These are phyloP conservation scores for Zosterops pallidus DNA, from an alignment of 2,113 vertebrate species.

Conservation along the genomic window DNA sequence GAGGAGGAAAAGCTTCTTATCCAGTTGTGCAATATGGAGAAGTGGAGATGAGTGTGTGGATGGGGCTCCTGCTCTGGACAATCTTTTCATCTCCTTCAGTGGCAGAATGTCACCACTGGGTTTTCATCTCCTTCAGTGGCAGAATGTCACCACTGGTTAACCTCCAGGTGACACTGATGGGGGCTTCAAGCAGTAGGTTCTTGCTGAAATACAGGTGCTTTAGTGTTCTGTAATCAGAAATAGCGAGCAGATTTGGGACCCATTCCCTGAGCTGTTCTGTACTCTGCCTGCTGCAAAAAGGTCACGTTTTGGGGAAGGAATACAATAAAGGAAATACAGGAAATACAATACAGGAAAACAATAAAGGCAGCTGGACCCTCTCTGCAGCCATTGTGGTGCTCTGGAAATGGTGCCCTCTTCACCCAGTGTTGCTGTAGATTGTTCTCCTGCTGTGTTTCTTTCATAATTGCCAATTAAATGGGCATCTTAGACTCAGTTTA, in stretches of 20 bases:
- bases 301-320: neutral
- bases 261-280: neutral
- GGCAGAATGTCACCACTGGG: neutral
- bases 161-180: neutral
- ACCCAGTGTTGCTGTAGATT: neutral
- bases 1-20: neutral
- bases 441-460: neutral
- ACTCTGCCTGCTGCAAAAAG: neutral
- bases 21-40: neutral
- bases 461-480: slow-evolving; percentile 20
- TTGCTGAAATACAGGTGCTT: neutral
- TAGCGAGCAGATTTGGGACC: neutral
- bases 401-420: neutral
- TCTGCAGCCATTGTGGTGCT: neutral
- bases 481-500: neutral
- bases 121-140: neutral
- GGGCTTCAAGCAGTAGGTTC: neutral
- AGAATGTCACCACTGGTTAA: rapidly evolving
- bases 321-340: no score
- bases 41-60: neutral
- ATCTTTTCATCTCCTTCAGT: neutral
- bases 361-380: neutral
- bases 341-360: neutral
- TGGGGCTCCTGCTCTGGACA: neutral
- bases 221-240: neutral